phyloP scores from a whole-genome alignment of 2,888 invertebrate species.

The Netelia inedita region DNA sequence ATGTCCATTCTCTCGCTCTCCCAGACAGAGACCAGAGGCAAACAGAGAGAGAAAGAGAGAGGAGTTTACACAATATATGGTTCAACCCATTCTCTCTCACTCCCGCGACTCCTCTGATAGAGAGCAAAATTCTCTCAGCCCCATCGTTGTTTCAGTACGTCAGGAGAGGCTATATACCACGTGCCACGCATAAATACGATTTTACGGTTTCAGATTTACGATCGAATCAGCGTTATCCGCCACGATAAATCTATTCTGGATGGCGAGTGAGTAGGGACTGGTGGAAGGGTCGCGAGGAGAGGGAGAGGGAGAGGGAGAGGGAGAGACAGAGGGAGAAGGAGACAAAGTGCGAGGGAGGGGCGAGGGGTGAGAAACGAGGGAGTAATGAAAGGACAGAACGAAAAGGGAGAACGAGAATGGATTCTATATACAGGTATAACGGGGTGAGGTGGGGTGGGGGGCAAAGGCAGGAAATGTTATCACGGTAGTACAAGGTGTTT shows the following conservation, averaged over 20 bases:
- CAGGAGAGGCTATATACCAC: constrained; percentile 19
- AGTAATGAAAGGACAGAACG: constrained; percentile 16
- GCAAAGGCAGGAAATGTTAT: constrained; percentile 11
- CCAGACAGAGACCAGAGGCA: constrained; percentile 41
- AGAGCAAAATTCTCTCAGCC: constrained; percentile 2
- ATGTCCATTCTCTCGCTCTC: constrained; percentile 60
- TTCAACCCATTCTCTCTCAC: not conserved
- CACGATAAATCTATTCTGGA: constrained; percentile 70
- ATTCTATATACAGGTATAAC: not conserved
- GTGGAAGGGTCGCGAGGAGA: constrained; percentile 6
- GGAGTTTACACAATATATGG: not conserved
- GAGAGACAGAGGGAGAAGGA: not conserved
- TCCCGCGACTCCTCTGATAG: not conserved
- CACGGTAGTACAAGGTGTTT: constrained; percentile 58
- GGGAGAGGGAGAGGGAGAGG: not conserved
- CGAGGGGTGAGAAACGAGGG: not conserved
- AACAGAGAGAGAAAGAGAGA: not conserved
- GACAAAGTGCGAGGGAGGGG: not conserved
- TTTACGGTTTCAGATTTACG: constrained; percentile 70
- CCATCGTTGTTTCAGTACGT: constrained; percentile 16
- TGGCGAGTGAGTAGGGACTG: constrained; percentile 64
- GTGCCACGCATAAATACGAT: constrained; percentile 67
- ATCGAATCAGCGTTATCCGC: constrained; percentile 72
- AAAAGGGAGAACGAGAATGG: constrained; percentile 10
- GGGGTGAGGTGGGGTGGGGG: too few relatives aligned